Percentiles rank a stretch among this genome's conserved stretches.
These are phyloP conservation scores for Dryocosmus kuriphilus DNA, from an alignment of 2,888 invertebrate genomes.

Conservation along the genomic window DNA sequence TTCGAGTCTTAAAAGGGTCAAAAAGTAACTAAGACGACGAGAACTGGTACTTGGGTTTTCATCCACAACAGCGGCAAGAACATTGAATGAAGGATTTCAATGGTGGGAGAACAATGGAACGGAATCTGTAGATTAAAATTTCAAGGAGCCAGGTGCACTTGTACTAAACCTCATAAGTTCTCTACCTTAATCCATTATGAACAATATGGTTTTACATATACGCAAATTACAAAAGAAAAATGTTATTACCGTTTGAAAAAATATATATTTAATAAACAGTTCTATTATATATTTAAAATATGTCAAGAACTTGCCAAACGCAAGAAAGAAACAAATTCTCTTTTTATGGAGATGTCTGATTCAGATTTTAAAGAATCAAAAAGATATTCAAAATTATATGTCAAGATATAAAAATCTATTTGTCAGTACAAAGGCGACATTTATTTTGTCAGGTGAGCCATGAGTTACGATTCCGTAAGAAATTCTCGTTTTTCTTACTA, in stretches of 20 bases:
- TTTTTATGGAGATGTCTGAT: too few relatives aligned
- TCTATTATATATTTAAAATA: too few relatives aligned
- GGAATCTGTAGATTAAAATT: conserved; percentile 33
- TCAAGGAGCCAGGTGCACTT: conserved; percentile 32
- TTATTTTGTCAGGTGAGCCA: conserved; percentile 7
- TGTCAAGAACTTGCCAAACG: too few relatives aligned
- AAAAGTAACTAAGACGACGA: not conserved
- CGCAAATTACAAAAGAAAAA: not conserved
- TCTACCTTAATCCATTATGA: not conserved
- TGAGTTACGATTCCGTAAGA: conserved; percentile 43
- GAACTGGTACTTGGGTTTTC: conserved; percentile 6
- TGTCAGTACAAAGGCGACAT: not conserved
- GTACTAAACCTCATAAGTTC: conserved; percentile 25
- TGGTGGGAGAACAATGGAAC: conserved; percentile 22
- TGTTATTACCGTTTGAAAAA: not conserved
- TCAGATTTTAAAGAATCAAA: not conserved
- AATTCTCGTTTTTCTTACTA: conserved; percentile 44
- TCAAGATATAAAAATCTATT: not conserved
- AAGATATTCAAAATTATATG: not conserved
- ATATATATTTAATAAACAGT: too few relatives aligned
- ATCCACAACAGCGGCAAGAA: conserved; percentile 21
- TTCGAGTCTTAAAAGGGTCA: too few relatives aligned
- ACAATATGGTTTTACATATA: not conserved
- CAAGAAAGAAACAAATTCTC: too few relatives aligned
- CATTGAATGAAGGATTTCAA: conserved; percentile 22